Percentiles rank a stretch among this genome's conserved stretches.
Evolutionary conservation across 2,113 vertebrate genomes (phyloP).

Genomic region (Pseudopipra pipra): DNA sequence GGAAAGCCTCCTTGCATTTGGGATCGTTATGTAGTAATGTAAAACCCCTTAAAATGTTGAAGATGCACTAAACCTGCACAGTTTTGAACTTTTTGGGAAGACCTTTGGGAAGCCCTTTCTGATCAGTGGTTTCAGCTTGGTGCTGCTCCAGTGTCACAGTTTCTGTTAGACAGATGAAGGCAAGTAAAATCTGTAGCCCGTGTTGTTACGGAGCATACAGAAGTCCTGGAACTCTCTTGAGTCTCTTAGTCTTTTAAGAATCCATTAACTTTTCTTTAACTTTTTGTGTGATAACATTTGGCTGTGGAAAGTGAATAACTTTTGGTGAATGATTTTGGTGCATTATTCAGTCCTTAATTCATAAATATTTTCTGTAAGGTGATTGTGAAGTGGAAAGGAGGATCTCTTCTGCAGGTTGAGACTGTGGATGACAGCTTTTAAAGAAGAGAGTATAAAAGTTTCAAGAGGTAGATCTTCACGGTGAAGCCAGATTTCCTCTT

Average conservation of each 20-base stretch:
- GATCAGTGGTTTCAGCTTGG: not conserved
- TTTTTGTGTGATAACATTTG: not conserved
- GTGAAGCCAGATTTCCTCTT: not conserved
- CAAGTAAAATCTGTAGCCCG: not conserved
- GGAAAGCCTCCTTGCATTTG: not conserved
- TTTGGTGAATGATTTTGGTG: too few species aligned
- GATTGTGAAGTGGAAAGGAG: not conserved
- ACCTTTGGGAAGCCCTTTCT: not conserved
- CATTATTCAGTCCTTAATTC: not conserved
- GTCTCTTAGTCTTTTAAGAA: not conserved
- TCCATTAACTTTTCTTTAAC: not conserved
- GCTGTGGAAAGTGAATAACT: not conserved
- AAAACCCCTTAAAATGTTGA: rapidly evolving
- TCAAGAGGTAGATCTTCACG: not conserved
- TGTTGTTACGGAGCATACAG: rapidly evolving
- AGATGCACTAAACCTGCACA: not conserved
- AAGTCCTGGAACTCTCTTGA: not conserved
- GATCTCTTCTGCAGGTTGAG: not conserved
- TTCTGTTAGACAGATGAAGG: not conserved
- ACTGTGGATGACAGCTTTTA: not conserved
- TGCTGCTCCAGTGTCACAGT: not conserved
- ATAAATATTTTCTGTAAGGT: not conserved
- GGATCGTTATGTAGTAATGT: not conserved
- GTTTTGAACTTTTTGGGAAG: not conserved
- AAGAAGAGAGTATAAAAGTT: not conserved